phyloP scores from a whole-genome alignment of 2,888 invertebrate genomes.

The Lycophotia porphyrea region DNA sequence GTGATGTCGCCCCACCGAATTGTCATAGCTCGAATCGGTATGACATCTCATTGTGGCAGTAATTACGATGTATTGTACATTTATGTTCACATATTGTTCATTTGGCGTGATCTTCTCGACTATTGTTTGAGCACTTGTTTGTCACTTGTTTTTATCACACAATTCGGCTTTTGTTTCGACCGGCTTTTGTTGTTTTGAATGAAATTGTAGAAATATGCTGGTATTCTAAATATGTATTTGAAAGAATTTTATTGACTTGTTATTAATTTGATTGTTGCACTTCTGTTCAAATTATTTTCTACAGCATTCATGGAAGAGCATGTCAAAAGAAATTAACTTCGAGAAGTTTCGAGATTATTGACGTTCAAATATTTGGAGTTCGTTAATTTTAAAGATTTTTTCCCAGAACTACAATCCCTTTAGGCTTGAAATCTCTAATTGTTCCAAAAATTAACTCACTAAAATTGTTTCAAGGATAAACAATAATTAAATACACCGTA shows the following conservation, averaged over 20 bases:
- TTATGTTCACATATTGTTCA: constrained; percentile 79
- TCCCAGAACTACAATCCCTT: constrained; percentile 30
- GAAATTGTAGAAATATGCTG: constrained; percentile 8
- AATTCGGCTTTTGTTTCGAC: constrained; percentile 50
- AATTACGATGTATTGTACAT: constrained; percentile 87
- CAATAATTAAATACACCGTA: constrained; percentile 46
- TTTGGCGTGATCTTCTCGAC: constrained; percentile 65
- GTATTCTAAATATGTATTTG: neutral
- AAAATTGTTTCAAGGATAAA: constrained; percentile 64
- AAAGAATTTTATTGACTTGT: neutral
- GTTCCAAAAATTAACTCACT: constrained; percentile 32
- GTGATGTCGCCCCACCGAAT: constrained; percentile 78
- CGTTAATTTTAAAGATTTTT: constrained; percentile 39
- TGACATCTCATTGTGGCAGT: constrained; percentile 86
- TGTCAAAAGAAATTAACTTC: constrained; percentile 10
- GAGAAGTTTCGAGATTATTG: constrained; percentile 30
- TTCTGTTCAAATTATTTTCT: neutral
- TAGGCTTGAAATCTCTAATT: constrained; percentile 60
- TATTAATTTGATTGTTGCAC: neutral
- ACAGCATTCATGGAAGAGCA: constrained; percentile 9
- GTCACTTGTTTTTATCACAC: constrained; percentile 66
- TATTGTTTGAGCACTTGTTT: constrained; percentile 65
- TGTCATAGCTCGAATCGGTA: constrained; percentile 80
- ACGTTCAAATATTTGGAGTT: constrained; percentile 54
- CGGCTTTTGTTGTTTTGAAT: constrained; percentile 34